Evolutionary conservation across 2,797 vertebrate species (phyloP).

Genomic region (Notolabrus celidotus): DNA sequence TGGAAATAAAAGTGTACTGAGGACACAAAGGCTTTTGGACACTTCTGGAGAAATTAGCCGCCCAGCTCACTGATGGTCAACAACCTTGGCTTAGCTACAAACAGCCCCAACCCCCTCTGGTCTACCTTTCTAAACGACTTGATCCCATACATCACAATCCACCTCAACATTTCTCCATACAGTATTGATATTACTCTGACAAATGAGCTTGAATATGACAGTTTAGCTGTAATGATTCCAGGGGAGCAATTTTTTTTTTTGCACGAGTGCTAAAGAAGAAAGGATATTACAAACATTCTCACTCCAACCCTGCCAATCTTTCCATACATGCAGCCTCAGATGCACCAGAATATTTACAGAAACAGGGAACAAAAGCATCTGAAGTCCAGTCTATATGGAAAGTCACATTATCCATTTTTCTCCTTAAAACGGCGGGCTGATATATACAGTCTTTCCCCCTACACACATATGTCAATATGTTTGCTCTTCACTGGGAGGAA

Average conservation of each 20-base stretch:
- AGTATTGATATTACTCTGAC: constrained; percentile 58
- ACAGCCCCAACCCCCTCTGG: constrained; percentile 16
- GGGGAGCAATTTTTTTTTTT: constrained; percentile 43
- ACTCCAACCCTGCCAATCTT: constrained; percentile 35
- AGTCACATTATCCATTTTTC: constrained; percentile 48
- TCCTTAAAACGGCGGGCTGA: constrained; percentile 34
- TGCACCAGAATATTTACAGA: constrained; percentile 29
- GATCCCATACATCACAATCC: constrained; percentile 68
- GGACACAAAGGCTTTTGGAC: constrained; percentile 87
- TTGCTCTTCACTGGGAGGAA: constrained; percentile 83
- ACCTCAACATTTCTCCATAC: constrained; percentile 43
- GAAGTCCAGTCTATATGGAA: constrained; percentile 28
- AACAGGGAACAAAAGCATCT: constrained; percentile 5
- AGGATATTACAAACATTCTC: constrained; percentile 37
- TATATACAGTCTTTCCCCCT: constrained; percentile 74
- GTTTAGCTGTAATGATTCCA: constrained; percentile 52
- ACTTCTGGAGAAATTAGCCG: constrained; percentile 85
- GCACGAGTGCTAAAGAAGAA: constrained; percentile 46
- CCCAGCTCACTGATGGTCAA: constrained; percentile 74
- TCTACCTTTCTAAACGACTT: constrained; percentile 61
- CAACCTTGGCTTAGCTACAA: constrained; percentile 69
- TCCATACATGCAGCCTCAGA: constrained; percentile 28
- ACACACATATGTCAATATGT: constrained; percentile 84
- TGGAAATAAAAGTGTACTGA: constrained; percentile 82
- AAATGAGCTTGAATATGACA: constrained; percentile 57